These are phyloP conservation scores for Okapia johnstoni DNA, from an alignment of 2,113 vertebrate genomes.

Conservation along the genomic window DNA sequence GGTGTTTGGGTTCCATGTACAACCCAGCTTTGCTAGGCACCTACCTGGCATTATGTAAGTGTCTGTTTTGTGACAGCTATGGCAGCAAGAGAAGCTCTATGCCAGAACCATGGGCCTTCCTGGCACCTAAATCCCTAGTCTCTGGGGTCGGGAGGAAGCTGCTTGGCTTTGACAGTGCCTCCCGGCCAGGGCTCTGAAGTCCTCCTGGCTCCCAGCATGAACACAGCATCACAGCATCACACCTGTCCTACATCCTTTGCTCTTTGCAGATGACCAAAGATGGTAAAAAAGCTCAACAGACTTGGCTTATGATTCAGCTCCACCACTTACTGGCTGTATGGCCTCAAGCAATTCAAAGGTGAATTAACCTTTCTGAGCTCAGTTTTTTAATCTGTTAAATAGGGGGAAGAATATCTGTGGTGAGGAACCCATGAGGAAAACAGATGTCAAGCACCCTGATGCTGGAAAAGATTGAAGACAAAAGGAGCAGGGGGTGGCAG, in stretches of 20 bases:
- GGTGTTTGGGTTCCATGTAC: background rate
- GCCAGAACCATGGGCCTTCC: background rate
- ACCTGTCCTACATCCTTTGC: background rate
- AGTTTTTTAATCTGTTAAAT: background rate
- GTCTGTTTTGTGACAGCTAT: background rate
- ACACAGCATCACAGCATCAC: background rate
- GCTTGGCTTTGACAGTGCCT: background rate
- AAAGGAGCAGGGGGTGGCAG: background rate
- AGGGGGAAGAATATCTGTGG: background rate
- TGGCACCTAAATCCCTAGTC: background rate
- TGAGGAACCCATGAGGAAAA: background rate
- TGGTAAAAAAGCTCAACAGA: background rate
- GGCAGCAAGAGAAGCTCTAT: background rate
- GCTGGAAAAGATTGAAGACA: background rate
- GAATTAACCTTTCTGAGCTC: background rate
- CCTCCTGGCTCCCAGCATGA: background rate
- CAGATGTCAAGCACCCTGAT: background rate
- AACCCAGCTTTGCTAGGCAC: background rate
- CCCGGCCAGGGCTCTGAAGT: background rate
- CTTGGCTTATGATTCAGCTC: background rate
- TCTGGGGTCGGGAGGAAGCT: background rate
- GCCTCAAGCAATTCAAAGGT: background rate
- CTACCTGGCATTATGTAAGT: background rate
- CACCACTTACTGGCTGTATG: background rate
- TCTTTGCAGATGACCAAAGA: background rate